Conservation (phyloP, 2,113 vertebrate species). For the Anarrhichthys ocellatus region DNA sequence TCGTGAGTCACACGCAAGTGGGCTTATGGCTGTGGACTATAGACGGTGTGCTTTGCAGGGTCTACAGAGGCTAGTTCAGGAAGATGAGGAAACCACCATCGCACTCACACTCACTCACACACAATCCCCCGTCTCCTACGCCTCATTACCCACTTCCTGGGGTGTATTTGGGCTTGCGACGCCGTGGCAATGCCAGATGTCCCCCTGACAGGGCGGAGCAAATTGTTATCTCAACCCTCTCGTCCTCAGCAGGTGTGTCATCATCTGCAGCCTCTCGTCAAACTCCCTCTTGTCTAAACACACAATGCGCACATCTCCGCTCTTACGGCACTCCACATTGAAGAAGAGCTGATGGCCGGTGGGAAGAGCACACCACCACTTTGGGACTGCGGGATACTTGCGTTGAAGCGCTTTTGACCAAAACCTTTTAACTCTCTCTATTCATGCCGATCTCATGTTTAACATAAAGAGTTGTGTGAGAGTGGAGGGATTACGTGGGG, state of each 20-base stretch:
- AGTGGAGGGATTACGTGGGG: constrained; percentile 6
- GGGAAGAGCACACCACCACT: constrained; percentile 43
- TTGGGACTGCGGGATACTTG: constrained; percentile 24
- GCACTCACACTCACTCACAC: constrained; percentile 31
- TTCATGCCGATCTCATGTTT: constrained; percentile 50
- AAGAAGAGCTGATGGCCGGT: constrained; percentile 42
- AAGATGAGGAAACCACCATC: constrained; percentile 36
- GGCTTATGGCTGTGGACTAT: constrained; percentile 63
- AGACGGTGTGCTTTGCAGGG: constrained; percentile 74
- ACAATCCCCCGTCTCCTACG: constrained; percentile 50
- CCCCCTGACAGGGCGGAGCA: constrained; percentile 65
- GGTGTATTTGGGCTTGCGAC: constrained; percentile 60
- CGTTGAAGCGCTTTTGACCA: constrained; percentile 53
- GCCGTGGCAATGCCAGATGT: constrained; percentile 73
- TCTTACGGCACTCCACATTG: constrained; percentile 30
- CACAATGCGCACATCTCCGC: constrained; percentile 41
- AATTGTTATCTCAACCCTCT: constrained; percentile 69
- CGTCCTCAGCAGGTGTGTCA: constrained; percentile 67
- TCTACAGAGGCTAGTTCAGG: constrained; percentile 53
- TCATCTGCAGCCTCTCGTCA: constrained; percentile 47
- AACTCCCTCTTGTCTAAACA: constrained; percentile 50
- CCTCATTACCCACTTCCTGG: constrained; percentile 75
- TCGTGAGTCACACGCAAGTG: constrained; percentile 59
- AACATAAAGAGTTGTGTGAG: constrained; percentile 31
- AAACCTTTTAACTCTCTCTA: constrained; percentile 21